phyloP scores from a whole-genome alignment of 2,797 vertebrate species.

The Thunnus albacares region DNA sequence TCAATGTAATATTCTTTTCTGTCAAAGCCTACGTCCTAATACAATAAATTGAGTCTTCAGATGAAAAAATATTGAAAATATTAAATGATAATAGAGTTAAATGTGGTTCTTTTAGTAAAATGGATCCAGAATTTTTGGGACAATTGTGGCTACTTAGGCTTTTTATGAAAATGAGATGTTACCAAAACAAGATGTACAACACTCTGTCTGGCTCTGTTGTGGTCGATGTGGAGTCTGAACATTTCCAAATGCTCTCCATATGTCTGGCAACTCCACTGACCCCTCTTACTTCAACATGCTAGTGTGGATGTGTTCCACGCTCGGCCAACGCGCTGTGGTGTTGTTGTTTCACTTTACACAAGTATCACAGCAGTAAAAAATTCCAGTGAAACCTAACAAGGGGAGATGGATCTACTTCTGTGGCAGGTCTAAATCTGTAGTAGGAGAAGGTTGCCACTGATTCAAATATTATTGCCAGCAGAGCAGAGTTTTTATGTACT shows the following conservation, averaged over 20 bases:
- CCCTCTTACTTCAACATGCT: constrained; percentile 66
- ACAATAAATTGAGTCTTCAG: constrained; percentile 20
- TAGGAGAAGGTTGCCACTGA: constrained; percentile 41
- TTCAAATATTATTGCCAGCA: constrained; percentile 41
- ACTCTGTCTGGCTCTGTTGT: constrained; percentile 71
- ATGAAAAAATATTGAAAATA: constrained; percentile 25
- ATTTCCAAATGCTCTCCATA: constrained; percentile 81
- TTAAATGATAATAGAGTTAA: constrained; percentile 32
- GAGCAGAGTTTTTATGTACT: constrained; percentile 45
- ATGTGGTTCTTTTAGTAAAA: constrained; percentile 57
- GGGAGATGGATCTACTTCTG: constrained; percentile 31
- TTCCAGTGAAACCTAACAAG: constrained; percentile 44
- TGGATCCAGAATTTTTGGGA: constrained; percentile 48
- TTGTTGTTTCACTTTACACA: constrained; percentile 56
- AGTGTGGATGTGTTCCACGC: constrained; percentile 50
- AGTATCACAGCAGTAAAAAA: constrained; percentile 50
- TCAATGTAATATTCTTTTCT: constrained; percentile 13
- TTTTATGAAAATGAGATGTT: constrained; percentile 71
- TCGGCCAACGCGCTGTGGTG: constrained; percentile 26
- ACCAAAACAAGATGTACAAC: constrained; percentile 76
- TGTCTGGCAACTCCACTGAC: constrained; percentile 78
- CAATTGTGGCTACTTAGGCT: constrained; percentile 63
- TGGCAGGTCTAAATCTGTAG: constrained; percentile 47
- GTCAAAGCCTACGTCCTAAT: constrained; percentile 22
- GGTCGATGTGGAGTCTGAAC: constrained; percentile 68